Percentiles rank a stretch among this genome's conserved stretches.
These are phyloP conservation scores for Vanessa tameamea DNA, from an alignment of 1,140 invertebrate genomes.

Conservation along the genomic window DNA sequence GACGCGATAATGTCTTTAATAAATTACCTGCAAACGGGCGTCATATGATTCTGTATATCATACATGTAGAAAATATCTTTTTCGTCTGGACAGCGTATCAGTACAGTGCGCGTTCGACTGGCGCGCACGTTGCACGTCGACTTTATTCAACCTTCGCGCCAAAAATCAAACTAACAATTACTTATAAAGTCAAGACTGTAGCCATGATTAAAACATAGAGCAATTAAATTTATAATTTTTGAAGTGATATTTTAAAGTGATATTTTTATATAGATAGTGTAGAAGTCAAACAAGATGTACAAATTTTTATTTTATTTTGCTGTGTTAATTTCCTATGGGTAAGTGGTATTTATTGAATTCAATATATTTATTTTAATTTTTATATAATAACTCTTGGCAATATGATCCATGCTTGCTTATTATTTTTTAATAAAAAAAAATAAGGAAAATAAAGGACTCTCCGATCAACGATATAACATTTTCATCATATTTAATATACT, in stretches of 20 bases:
- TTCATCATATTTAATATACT: too few species aligned
- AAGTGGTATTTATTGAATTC: constrained; percentile 36
- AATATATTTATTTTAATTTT: neutral
- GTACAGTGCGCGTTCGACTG: constrained; percentile 46
- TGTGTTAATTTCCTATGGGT: constrained; percentile 50
- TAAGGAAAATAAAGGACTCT: too few species aligned
- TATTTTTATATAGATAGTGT: constrained; percentile 45
- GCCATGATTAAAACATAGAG: constrained; percentile 42
- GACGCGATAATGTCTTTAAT: neutral
- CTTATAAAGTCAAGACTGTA: constrained; percentile 30
- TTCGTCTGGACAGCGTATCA: neutral
- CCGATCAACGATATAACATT: too few species aligned
- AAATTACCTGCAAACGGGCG: neutral
- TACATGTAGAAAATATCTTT: constrained; percentile 13
- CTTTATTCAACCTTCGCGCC: constrained; percentile 30
- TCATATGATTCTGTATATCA: constrained; percentile 4
- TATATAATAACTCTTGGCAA: too few species aligned
- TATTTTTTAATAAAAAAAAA: too few species aligned
- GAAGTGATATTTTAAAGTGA: constrained; percentile 51
- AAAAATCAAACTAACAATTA: constrained; percentile 20
- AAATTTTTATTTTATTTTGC: constrained; percentile 48
- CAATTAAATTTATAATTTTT: constrained; percentile 18
- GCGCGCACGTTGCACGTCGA: constrained; percentile 47
- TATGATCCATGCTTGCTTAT: too few species aligned
- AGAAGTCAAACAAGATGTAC: constrained; percentile 45